These are phyloP conservation scores for Arenaria interpres DNA, from an alignment of 2,113 vertebrate species.

Conservation along the genomic window DNA sequence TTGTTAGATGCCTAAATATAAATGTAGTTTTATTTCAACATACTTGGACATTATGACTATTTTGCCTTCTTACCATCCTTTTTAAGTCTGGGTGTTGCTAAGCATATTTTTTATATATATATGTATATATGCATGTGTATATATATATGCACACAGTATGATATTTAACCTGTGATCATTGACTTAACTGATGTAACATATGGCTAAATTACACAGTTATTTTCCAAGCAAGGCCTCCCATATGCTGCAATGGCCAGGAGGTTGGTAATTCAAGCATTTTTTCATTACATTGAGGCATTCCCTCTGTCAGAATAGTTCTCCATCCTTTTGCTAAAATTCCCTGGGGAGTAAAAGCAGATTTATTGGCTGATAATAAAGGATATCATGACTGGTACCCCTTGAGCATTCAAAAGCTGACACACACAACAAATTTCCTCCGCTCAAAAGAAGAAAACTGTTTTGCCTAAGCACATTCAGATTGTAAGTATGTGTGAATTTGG, in stretches of 20 bases:
- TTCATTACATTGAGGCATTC: conserved; percentile 42
- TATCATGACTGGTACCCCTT: conserved; percentile 54
- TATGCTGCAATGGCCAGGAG: conserved; percentile 18
- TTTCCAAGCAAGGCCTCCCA: conserved; percentile 33
- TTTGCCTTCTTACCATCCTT: neutral
- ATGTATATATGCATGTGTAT: too few relatives aligned
- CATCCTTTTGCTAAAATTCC: conserved; percentile 50
- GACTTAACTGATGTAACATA: neutral
- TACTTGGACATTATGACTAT: neutral
- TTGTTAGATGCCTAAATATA: neutral
- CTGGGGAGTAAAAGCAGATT: conserved; percentile 33
- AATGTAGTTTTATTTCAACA: neutral
- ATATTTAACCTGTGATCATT: conserved; percentile 1
- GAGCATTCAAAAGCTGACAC: conserved; percentile 45
- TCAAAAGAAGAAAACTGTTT: neutral
- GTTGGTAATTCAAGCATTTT: conserved; percentile 46
- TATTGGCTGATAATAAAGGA: conserved; percentile 62
- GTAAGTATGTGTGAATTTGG: neutral
- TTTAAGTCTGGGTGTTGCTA: neutral
- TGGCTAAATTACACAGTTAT: conserved; percentile 18
- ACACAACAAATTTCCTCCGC: conserved; percentile 26
- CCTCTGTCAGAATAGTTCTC: conserved; percentile 45
- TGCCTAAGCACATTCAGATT: neutral
- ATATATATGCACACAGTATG: neutral
- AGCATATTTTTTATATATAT: neutral